Conservation (phyloP, 1,140 invertebrate species). For the Whitmania pigra region DNA sequence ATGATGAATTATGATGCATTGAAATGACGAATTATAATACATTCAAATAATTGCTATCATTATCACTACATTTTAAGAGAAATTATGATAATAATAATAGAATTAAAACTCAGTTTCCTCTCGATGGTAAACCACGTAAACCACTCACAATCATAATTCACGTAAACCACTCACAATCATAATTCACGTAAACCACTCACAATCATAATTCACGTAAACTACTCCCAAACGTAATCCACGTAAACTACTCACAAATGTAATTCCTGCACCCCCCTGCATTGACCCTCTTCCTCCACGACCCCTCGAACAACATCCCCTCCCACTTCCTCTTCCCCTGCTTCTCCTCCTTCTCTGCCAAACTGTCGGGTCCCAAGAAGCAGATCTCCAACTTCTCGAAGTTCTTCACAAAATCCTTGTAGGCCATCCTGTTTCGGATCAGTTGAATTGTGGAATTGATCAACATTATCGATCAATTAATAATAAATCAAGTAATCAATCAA, state of each 20-base stretch:
- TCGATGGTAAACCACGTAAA: not conserved
- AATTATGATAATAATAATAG: not conserved
- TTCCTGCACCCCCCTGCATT: slow-evolving; percentile 95
- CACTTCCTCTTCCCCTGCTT: slow-evolving; percentile 29
- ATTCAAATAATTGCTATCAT: not conserved
- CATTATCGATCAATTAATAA: not conserved
- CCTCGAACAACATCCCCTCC: slow-evolving; percentile 55
- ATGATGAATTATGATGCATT: not conserved
- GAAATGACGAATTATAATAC: not conserved
- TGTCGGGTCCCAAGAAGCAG: slow-evolving; percentile 83
- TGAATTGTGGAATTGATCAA: not conserved
- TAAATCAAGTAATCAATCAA: not conserved
- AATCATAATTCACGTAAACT: slow-evolving; percentile 58
- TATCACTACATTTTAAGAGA: not conserved
- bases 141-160: slow-evolving; percentile 63
- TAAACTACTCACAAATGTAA: slow-evolving; percentile 53
- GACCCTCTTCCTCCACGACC: slow-evolving; percentile 74
- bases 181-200: slow-evolving; percentile 54
- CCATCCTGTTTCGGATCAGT: slow-evolving; percentile 49
- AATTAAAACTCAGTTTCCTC: too few species aligned
- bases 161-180: slow-evolving; percentile 49
- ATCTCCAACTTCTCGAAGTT: slow-evolving; percentile 57
- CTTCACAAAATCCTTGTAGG: slow-evolving; percentile 50
- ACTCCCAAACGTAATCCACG: slow-evolving; percentile 53
- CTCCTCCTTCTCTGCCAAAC: slow-evolving; percentile 54